Evolutionary conservation across 2,113 vertebrate genomes (phyloP).

Genomic region (Burhinus oedicnemus): DNA sequence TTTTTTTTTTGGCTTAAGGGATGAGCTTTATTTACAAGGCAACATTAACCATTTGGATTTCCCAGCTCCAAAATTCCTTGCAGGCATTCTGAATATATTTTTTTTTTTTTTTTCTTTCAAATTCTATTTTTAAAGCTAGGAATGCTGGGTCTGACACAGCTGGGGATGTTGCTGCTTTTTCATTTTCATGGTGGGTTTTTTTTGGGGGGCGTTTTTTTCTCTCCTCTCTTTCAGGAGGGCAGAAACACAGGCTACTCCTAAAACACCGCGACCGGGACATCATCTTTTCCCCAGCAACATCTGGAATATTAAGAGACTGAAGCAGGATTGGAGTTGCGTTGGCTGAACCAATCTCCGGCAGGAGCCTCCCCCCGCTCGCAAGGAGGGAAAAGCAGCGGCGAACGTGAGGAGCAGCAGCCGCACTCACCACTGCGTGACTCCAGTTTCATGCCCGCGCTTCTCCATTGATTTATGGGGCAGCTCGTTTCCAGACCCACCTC

Average conservation of each 20-base stretch:
- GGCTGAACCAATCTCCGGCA: slow-evolving; percentile 29
- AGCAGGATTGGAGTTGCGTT: neutral
- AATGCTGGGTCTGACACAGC: neutral
- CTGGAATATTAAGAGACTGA: slow-evolving; percentile 48
- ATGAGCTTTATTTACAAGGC: slow-evolving; percentile 24
- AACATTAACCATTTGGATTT: slow-evolving; percentile 10
- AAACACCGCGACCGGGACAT: neutral
- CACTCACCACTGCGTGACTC: slow-evolving; percentile 7
- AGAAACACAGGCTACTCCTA: neutral
- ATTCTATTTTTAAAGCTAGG: neutral
- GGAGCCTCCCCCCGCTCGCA: slow-evolving; percentile 22
- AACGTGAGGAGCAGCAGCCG: slow-evolving; percentile 18
- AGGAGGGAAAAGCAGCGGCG: neutral
- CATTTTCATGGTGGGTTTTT: neutral
- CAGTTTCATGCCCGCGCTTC: neutral
- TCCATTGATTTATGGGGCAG: slow-evolving; percentile 52
- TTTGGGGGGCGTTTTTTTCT: too few species aligned
- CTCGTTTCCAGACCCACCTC: slow-evolving; percentile 46
- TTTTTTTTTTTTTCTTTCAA: neutral
- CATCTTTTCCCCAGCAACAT: slow-evolving; percentile 56
- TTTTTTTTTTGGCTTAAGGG: neutral
- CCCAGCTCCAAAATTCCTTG: neutral
- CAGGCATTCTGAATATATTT: neutral
- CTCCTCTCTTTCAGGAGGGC: neutral
- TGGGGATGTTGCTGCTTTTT: neutral